Evolutionary conservation across 1,140 invertebrate species (phyloP), one percentile per base, ranked within the genome.

Genomic region (Chrysoperla carnea): DNA sequence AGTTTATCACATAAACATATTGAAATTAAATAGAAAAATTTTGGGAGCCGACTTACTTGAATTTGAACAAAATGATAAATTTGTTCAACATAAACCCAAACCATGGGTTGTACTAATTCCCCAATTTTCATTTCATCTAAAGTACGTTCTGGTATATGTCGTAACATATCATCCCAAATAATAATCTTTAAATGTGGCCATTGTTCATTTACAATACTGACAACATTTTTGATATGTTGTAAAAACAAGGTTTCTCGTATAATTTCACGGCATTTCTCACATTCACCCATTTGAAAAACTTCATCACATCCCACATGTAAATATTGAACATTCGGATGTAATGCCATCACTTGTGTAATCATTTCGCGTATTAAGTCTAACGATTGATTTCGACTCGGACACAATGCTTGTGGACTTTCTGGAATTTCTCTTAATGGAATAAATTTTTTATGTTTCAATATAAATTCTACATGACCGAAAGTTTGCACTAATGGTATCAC

Each of bases 81-180:
- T 50, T 78, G 69, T 41, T 72, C 66, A 39, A 67, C 67, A 51
- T 84, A 85, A 1, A 78, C 70, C 85, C 85, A 89, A n/a, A 88
- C 76, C 72, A 93, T 89, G 0, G 81, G 83, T 58, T 91, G 81
- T 1, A 90, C 76, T 37, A 83, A 68, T 29, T 72, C 69, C 1
- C 76, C 75, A n/a, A 86, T 64, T n/a, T 75, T 72, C 52, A 72
- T 76, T 39, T 72, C 73, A 58, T 73, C 63, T 58, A 84, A 70
- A 52, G 69, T 63, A 42, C 70, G 65, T 47, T 72, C 60, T n/a
- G 74, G 70, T 49, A 89, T 75, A 31, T 76, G 69, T 17, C 87
- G 66, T 29, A 95, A 55, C 86, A 96, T 94, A 58, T 97, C 93
- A 55, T 96, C 90, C 93, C 93, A 96, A 50, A 96, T 82, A 7